These are phyloP conservation scores for Hydraecia micacea DNA, from an alignment of 2,888 invertebrate species.

Conservation along the genomic window DNA sequence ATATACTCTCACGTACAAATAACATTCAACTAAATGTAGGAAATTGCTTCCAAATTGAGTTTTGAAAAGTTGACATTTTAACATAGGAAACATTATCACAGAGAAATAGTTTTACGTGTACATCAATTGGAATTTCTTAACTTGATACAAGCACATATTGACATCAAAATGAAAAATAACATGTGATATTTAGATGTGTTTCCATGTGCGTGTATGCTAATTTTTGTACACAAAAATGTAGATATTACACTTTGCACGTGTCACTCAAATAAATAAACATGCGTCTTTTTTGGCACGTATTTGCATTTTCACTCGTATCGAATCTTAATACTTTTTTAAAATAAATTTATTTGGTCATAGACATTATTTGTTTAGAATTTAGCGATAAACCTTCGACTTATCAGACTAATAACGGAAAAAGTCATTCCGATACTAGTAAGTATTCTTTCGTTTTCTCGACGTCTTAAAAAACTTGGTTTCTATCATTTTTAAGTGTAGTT, in stretches of 20 bases:
- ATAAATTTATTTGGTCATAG: constrained; percentile 1
- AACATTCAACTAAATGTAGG: background rate
- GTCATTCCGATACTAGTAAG: constrained; percentile 20
- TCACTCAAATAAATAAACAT: constrained; percentile 30
- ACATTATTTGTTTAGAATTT: constrained; percentile 15
- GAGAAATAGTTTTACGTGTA: background rate
- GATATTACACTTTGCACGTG: constrained; percentile 27
- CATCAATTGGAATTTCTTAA: background rate
- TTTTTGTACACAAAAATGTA: constrained; percentile 49
- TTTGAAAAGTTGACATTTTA: constrained; percentile 12
- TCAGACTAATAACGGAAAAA: background rate
- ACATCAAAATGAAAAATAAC: constrained; percentile 3
- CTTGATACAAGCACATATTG: constrained; percentile 4
- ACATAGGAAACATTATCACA: background rate
- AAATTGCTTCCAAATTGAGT: constrained; percentile 9
- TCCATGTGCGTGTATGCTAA: constrained; percentile 31
- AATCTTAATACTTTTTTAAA: background rate
- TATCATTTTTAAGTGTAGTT: constrained; percentile 44
- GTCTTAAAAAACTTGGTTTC: constrained; percentile 26
- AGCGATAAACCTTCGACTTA: constrained; percentile 11
- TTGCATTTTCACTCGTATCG: background rate
- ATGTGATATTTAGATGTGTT: constrained; percentile 22
- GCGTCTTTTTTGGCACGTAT: background rate
- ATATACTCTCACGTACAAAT: constrained; percentile 13
- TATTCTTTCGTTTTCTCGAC: constrained; percentile 49